Evolutionary conservation across 2,888 invertebrate species (phyloP), one percentile per base, ranked within the genome.

Genomic region (Tetanocera ferruginea): DNA sequence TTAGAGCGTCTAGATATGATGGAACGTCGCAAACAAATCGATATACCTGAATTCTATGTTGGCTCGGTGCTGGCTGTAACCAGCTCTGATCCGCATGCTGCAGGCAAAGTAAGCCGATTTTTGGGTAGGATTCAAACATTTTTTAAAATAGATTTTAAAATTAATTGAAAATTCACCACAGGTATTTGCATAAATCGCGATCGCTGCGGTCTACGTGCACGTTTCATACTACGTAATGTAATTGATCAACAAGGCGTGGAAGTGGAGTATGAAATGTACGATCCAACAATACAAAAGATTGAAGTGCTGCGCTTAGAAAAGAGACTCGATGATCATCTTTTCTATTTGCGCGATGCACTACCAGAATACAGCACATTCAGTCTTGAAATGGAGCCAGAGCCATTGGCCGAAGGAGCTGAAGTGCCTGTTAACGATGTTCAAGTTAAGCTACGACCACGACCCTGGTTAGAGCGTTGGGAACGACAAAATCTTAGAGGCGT

Each of bases 11-110:
- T 91, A 80, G 99, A 99, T 88, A 99, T 99, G 99, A 87, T 99
- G 43, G 93, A 94, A 78, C 92, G 99, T 78, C 86, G 90, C 0
- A 84, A 84, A 4, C 91, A 94, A 80, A 92, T 99, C 81, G 95
- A 96, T 87, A 95, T 99, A 81, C 99, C 99, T 0, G 98, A 99
- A 89, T 99, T 99, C 91, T 99, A 98, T 91, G 98, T 98, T 85
- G 99, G 98, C 17, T 96, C 96, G 37, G 93, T 98, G 79, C 83
- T 99, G 87, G 95, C 97, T 49, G 97, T 98, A 0, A 95, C 95
- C 2, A 93, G 94, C 80, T 94, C 97, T 0, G 98, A 98, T 89
- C 92, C 92, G 5, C 95, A 97, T 91, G 93, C 97, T 3, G 94
- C 95, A 37, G 95, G 94, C 67, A 98, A 98, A 90, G 91, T 92